Conservation (phyloP, 2,113 vertebrate genomes). For the Petrocephalus zakoni region DNA sequence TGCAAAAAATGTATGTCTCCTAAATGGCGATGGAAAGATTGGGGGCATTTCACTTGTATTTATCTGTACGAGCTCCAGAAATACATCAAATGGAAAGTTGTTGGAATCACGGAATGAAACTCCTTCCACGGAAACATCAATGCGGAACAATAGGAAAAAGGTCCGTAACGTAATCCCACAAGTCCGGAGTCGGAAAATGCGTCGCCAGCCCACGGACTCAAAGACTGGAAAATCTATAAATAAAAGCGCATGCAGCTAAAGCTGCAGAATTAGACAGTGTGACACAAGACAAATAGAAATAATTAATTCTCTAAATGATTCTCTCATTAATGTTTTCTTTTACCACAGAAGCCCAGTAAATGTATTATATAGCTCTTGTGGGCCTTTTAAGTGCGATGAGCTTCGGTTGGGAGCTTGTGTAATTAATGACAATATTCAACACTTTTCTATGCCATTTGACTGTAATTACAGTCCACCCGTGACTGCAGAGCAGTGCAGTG, state of each 20-base stretch:
- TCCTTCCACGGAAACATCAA: conserved; percentile 52
- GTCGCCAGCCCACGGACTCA: conserved; percentile 75
- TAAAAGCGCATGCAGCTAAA: conserved; percentile 83
- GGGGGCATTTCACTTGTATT: background rate
- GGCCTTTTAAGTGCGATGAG: conserved; percentile 24
- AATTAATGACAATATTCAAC: conserved; percentile 8
- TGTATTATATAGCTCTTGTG: conserved; percentile 60
- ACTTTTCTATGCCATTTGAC: conserved; percentile 9
- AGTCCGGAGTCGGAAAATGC: conserved; percentile 69
- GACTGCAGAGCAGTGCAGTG: background rate
- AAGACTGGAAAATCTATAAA: conserved; percentile 83
- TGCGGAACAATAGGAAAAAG: conserved; percentile 67
- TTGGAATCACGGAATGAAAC: conserved; percentile 58
- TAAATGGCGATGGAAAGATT: conserved; percentile 40
- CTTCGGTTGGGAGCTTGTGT: background rate
- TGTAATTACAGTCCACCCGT: background rate
- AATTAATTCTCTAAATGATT: conserved; percentile 86
- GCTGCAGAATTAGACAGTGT: conserved; percentile 85
- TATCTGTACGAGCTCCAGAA: conserved; percentile 77
- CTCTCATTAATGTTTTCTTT: conserved; percentile 82
- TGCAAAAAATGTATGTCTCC: conserved; percentile 77
- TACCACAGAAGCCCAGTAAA: conserved; percentile 48
- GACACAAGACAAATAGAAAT: conserved; percentile 89
- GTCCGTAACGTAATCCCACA: conserved; percentile 67
- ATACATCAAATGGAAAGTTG: conserved; percentile 71